A percentile compares a stretch with the other conserved stretches of the same genome.
Conservation (phyloP, 2,797 vertebrate genomes). For the Ctenopoma kingsleyae region DNA sequence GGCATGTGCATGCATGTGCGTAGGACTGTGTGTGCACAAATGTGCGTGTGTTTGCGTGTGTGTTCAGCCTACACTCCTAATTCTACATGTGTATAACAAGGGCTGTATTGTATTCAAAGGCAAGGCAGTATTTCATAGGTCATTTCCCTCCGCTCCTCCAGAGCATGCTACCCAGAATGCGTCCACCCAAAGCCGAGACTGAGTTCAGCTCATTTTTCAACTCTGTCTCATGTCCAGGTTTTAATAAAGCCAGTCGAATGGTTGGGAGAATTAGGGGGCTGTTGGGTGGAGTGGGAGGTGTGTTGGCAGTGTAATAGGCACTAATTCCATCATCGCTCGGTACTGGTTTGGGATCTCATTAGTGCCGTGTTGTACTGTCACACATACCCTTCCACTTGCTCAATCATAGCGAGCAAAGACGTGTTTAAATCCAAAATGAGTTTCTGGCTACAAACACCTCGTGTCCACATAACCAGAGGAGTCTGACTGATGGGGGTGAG, state of each 20-base stretch:
- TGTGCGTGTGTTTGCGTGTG: constrained; percentile 23
- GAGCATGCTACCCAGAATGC: constrained; percentile 26
- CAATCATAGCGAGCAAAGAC: constrained; percentile 78
- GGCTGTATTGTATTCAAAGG: constrained; percentile 62
- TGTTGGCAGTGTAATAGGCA: constrained; percentile 49
- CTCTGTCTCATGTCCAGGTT: constrained; percentile 69
- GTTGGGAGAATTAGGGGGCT: constrained; percentile 61
- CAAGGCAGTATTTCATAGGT: constrained; percentile 67
- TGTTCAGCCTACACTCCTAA: constrained; percentile 24
- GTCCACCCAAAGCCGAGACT: constrained; percentile 61
- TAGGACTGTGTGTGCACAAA: constrained; percentile 21
- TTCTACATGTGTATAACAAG: constrained; percentile 55
- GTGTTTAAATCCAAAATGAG: constrained; percentile 86
- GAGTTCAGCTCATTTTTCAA: constrained; percentile 81
- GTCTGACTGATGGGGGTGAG: constrained; percentile 77
- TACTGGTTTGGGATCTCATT: constrained; percentile 80
- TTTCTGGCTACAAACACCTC: constrained; percentile 76
- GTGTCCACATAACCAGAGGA: constrained; percentile 70
- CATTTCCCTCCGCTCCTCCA: constrained; percentile 57
- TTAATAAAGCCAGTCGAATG: constrained; percentile 78
- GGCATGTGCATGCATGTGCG: constrained; percentile 42
- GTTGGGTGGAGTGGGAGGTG: constrained; percentile 34
- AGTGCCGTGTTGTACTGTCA: constrained; percentile 82
- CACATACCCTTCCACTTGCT: constrained; percentile 77
- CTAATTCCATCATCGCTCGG: constrained; percentile 74